Conservation (phyloP, 2,113 vertebrate species). For the Accipiter cooperii region DNA sequence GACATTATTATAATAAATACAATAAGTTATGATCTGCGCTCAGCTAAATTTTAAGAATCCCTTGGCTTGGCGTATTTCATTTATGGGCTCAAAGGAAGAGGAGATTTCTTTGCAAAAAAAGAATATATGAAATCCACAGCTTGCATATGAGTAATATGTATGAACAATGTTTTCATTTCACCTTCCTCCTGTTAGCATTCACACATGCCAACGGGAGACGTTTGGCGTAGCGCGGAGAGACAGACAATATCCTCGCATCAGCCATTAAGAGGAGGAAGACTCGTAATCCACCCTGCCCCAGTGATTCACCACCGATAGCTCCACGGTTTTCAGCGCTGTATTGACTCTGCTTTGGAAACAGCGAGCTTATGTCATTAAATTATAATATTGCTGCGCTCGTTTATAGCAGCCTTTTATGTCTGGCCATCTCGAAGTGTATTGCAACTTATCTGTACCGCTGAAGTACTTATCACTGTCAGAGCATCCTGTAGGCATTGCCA, state of each 20-base stretch:
- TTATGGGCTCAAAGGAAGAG: background rate
- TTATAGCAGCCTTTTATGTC: background rate
- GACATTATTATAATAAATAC: background rate
- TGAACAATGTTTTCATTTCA: background rate
- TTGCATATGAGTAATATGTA: background rate
- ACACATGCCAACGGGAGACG: background rate
- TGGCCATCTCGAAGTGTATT: background rate
- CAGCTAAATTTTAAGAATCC: background rate
- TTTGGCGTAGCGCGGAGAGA: background rate
- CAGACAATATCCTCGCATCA: background rate
- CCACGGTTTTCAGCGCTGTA: background rate
- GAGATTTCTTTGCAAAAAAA: background rate
- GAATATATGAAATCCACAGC: background rate
- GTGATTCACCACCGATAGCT: background rate
- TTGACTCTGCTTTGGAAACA: background rate
- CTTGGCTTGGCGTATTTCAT: background rate
- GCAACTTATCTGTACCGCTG: background rate
- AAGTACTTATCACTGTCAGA: background rate
- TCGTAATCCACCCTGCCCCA: background rate
- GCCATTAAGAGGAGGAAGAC: background rate
- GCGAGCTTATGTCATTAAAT: background rate
- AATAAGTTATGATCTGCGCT: background rate
- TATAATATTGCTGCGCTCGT: background rate
- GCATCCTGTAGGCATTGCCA: background rate
- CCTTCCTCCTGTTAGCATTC: background rate